These are phyloP conservation scores for Dolichallabes microphthalmus DNA, from an alignment of 2,113 vertebrate species.

Conservation along the genomic window DNA sequence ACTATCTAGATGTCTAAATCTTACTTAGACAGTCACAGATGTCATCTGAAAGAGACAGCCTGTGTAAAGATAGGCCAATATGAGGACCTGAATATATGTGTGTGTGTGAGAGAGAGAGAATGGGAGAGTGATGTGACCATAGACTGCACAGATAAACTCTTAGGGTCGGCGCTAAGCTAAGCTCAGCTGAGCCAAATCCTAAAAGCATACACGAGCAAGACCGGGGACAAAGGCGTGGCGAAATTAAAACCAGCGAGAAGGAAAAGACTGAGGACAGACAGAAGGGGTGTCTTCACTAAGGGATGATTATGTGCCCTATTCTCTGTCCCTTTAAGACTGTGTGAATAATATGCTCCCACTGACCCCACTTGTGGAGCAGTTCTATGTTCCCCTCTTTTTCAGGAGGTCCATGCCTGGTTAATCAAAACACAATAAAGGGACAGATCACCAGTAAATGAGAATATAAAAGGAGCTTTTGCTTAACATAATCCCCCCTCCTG, in stretches of 20 bases:
- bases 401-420: conserved; percentile 52
- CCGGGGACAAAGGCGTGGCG: conserved; percentile 53
- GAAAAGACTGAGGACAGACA: conserved; percentile 45
- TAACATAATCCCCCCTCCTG: conserved; percentile 54
- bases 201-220: conserved; percentile 54
- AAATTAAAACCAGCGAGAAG: conserved; percentile 64
- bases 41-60: conserved; percentile 38
- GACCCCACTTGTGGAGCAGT: conserved; percentile 45
- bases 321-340: conserved; percentile 55
- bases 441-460: conserved; percentile 58
- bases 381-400: conserved; percentile 43
- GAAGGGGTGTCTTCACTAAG: conserved; percentile 53
- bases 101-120: conserved; percentile 46
- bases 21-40: conserved; percentile 35
- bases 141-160: conserved; percentile 46
- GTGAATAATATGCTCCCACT: conserved; percentile 59
- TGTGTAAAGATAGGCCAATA: conserved; percentile 23
- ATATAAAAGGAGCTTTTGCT: conserved; percentile 59
- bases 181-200: conserved; percentile 65
- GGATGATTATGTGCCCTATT: conserved; percentile 59
- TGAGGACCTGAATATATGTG: conserved; percentile 51
- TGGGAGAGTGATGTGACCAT: conserved; percentile 22
- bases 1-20: conserved; percentile 9
- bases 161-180: conserved; percentile 67
- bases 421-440: conserved; percentile 56